Evolutionary conservation across 1,140 invertebrate species (phyloP).

Genomic region (Platyscapa corneri): DNA sequence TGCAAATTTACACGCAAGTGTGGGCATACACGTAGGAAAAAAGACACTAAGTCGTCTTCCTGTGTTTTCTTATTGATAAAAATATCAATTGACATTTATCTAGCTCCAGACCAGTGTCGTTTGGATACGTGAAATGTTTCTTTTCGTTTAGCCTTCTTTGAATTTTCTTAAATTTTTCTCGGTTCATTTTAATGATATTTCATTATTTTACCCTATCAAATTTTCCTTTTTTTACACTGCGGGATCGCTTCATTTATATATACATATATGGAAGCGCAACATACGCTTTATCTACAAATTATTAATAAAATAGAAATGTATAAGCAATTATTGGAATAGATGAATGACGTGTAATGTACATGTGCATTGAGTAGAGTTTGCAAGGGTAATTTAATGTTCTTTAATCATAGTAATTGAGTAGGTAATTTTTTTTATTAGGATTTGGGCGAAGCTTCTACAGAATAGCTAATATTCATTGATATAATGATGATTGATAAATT

Average conservation of each 20-base stretch:
- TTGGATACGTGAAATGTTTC: neutral
- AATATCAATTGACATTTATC: constrained; percentile 74
- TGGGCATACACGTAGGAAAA: neutral
- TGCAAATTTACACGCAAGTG: neutral
- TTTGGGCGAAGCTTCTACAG: too few species aligned
- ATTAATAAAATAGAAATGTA: neutral
- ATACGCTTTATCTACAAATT: neutral
- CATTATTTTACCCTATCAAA: neutral
- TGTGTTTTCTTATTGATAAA: constrained; percentile 62
- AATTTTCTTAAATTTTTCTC: neutral
- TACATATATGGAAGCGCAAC: neutral
- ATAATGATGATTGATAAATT: too few species aligned
- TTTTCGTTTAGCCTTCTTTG: neutral
- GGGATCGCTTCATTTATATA: neutral
- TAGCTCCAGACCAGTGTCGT: constrained; percentile 64
- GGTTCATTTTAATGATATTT: neutral
- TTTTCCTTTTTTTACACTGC: neutral
- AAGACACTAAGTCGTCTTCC: too few species aligned
- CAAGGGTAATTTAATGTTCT: neutral
- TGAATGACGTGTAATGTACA: neutral
- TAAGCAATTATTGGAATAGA: neutral
- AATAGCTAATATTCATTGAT: too few species aligned
- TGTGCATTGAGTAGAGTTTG: neutral
- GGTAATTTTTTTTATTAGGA: too few species aligned
- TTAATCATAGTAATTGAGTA: neutral